Percentiles rank a stretch among this genome's conserved stretches.
Conservation (phyloP, 2,888 invertebrate genomes). For the Corbicula japonica region DNA sequence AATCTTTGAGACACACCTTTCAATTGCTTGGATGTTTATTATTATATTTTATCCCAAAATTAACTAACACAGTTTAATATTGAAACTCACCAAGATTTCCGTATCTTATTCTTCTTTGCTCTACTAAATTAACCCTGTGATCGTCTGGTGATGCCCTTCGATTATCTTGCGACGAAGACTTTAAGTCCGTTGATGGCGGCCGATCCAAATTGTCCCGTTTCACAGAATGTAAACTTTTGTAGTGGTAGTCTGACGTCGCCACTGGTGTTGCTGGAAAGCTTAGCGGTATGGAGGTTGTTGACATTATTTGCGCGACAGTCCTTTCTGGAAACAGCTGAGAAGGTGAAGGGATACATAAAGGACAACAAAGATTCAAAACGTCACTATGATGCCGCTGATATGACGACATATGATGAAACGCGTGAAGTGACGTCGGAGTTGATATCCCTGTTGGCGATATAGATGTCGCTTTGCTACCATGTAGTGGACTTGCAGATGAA, state of each 20-base stretch:
- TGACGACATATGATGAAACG: slow-evolving; percentile 71
- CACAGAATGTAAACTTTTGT: slow-evolving; percentile 14
- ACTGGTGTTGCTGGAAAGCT: slow-evolving; percentile 48
- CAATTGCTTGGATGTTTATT: no score
- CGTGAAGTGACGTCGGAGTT: slow-evolving; percentile 48
- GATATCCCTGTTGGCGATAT: slow-evolving; percentile 50
- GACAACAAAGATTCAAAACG: slow-evolving; percentile 80
- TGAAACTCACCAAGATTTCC: slow-evolving; percentile 64
- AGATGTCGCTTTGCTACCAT: slow-evolving; percentile 44
- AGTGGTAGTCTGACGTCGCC: slow-evolving; percentile 45
- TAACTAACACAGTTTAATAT: no score
- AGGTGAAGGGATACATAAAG: slow-evolving; percentile 78
- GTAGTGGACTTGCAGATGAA: slow-evolving; percentile 41
- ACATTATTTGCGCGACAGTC: slow-evolving; percentile 51
- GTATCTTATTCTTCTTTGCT: slow-evolving; percentile 60
- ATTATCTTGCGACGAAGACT: not conserved
- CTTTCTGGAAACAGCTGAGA: slow-evolving; percentile 54
- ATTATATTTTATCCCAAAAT: no score
- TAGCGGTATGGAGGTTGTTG: slow-evolving; percentile 51
- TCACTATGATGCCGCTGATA: slow-evolving; percentile 79
- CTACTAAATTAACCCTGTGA: slow-evolving; percentile 7
- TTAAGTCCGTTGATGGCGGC: slow-evolving; percentile 23
- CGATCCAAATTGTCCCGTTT: slow-evolving; percentile 29
- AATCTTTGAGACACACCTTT: no score
- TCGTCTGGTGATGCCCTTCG: slow-evolving; percentile 19